phyloP scores from a whole-genome alignment of 1,140 invertebrate species.

The Leptopilina clavipes region DNA sequence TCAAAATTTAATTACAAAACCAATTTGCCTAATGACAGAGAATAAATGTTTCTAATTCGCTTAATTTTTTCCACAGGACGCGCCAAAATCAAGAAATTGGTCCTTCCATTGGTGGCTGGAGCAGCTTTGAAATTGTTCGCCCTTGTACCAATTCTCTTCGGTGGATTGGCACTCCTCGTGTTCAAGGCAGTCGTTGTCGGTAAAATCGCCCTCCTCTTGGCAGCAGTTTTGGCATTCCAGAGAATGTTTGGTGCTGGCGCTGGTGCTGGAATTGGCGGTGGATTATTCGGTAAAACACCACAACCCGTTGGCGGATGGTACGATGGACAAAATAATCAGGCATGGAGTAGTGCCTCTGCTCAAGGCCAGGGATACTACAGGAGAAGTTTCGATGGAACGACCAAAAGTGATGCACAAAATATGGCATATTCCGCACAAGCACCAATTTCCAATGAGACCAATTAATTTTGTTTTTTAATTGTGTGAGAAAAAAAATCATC shows the following conservation, averaged over 20 bases:
- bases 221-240: conserved; percentile 80
- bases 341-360: conserved; percentile 69
- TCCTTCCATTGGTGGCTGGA: conserved; percentile 79
- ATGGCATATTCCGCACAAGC: conserved; percentile 77
- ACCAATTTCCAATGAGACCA: conserved; percentile 48
- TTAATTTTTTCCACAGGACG: conserved; percentile 75
- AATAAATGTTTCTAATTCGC: too few species aligned
- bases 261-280: conserved; percentile 71
- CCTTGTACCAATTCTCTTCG: conserved; percentile 80
- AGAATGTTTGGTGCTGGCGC: conserved; percentile 78
- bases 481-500: background rate
- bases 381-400: conserved; percentile 74
- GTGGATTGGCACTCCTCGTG: conserved; percentile 81
- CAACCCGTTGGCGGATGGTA: conserved; percentile 52
- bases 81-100: conserved; percentile 83
- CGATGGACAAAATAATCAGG: conserved; percentile 62
- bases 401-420: conserved; percentile 76
- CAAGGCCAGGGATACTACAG: conserved; percentile 76
- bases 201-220: conserved; percentile 84
- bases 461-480: conserved; percentile 42
- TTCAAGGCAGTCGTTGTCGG: conserved; percentile 84
- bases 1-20: too few species aligned
- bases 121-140: conserved; percentile 82
- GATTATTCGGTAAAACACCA: conserved; percentile 59
- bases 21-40: too few species aligned